Evolutionary conservation across 1,140 invertebrate genomes (phyloP), one percentile per base, ranked within the genome.

Genomic region (Melitaea cinxia): DNA sequence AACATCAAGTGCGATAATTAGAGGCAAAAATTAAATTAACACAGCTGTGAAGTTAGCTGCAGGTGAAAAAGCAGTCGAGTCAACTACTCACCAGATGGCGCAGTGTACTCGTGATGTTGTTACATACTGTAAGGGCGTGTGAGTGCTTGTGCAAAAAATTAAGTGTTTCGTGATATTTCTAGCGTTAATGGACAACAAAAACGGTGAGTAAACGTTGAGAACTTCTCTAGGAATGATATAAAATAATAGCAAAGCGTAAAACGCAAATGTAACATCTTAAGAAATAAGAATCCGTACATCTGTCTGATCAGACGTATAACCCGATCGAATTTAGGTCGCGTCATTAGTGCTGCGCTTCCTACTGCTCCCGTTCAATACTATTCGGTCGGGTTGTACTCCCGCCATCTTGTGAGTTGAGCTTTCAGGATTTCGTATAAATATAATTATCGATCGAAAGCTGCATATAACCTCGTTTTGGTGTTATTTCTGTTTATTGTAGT

Each of bases 81-180:
- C 55, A 66, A 77, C 58, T 75, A 66, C 58, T 56, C 80, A 71
- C 80, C 82, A 90, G 87, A 86, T 80, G 87, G 84, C 85, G 87
- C 83, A 90, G 88, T 88, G 76, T 88, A 83, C 80, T 82, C 88
- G 85, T 88, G 85, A 90, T 90, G 88, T 90, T 88, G 83, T 85
- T 87, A 80, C 85, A 87, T 85, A 82, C 82, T 73, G 81, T 82
- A 87, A 81, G 88, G 88, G 88, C 85, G 88, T 88, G 85, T 88
- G 81, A 88, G 88, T 90, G 88, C 83, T 88, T 90, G 88, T 88
- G 84, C 80, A 84, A 82, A 84, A 87, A 86, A 80, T 73, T 78
- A 73, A 81, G 88, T 90, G 88, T 85, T 88, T 88, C 82, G 88
- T 90, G 85, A 79, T 84, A 77, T 77, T 79, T 70, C 77, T 82